Evolutionary conservation across 2,113 vertebrate species (phyloP).

Genomic region (Irena cyanogastra): DNA sequence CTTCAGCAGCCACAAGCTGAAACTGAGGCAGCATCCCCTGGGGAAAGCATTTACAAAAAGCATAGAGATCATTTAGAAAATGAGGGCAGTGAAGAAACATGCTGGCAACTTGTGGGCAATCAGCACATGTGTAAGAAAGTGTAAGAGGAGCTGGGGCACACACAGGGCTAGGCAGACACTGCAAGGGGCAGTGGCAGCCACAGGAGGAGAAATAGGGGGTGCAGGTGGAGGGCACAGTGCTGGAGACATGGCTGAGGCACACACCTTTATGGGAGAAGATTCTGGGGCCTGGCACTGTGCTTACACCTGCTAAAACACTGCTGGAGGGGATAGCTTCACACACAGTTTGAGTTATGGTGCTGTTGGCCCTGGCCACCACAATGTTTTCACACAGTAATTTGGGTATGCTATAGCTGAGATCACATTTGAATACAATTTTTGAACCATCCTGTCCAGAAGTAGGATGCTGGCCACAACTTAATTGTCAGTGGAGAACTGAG

Average conservation of each 20-base stretch:
- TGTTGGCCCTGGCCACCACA: neutral
- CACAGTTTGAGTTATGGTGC: neutral
- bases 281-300: neutral
- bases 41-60: neutral
- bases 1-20: neutral
- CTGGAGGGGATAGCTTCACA: neutral
- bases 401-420: neutral
- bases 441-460: neutral
- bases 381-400: neutral
- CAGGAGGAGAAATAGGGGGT: rapidly evolving
- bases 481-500: neutral
- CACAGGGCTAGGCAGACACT: neutral
- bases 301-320: neutral
- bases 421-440: neutral
- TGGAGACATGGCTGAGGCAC: rapidly evolving
- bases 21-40: neutral
- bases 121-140: rapidly evolving
- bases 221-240: rapidly evolving
- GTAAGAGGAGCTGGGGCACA: neutral
- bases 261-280: rapidly evolving
- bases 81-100: neutral
- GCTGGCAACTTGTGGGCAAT: neutral
- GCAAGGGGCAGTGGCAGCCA: rapidly evolving
- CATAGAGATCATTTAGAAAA: neutral
- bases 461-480: neutral